phyloP scores from a whole-genome alignment of 2,797 vertebrate genomes.

The Octomys mimax region DNA sequence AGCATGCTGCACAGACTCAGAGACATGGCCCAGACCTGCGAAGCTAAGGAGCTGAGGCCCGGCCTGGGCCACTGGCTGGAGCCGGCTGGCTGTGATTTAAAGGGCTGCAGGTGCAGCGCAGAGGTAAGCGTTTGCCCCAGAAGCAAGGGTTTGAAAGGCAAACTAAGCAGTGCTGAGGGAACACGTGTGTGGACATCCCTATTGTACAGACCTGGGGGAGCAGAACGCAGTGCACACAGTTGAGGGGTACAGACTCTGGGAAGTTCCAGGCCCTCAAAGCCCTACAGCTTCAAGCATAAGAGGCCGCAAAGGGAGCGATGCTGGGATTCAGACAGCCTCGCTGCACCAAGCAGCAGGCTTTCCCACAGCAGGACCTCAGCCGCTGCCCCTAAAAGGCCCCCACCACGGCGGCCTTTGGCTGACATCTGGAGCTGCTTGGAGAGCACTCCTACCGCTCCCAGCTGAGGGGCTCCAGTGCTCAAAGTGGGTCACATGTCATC shows the following conservation, averaged over 20 bases:
- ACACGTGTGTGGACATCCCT: fast-evolving
- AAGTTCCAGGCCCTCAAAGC: not conserved
- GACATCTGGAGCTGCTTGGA: fast-evolving
- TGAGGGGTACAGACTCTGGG: fast-evolving
- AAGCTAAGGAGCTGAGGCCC: not conserved
- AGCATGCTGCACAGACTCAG: fast-evolving
- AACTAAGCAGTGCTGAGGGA: not conserved
- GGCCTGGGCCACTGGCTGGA: not conserved
- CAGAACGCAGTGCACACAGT: not conserved
- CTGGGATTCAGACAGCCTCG: not conserved
- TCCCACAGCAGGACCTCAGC: not conserved
- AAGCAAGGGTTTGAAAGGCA: not conserved
- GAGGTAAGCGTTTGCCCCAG: not conserved
- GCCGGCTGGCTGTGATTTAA: not conserved
- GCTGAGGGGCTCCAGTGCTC: not conserved
- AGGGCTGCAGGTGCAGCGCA: not conserved
- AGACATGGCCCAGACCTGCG: not conserved
- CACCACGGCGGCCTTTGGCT: fast-evolving
- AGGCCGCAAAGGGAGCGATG: not conserved
- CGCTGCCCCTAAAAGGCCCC: not conserved
- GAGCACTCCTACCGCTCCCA: not conserved
- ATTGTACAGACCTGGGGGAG: not conserved
- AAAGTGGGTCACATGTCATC: too few relatives aligned
- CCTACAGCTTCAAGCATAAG: fast-evolving
- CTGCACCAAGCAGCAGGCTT: fast-evolving